Base-by-base conservation (phyloP, 2,888 invertebrate species). In the Philereme transversata region DNA sequence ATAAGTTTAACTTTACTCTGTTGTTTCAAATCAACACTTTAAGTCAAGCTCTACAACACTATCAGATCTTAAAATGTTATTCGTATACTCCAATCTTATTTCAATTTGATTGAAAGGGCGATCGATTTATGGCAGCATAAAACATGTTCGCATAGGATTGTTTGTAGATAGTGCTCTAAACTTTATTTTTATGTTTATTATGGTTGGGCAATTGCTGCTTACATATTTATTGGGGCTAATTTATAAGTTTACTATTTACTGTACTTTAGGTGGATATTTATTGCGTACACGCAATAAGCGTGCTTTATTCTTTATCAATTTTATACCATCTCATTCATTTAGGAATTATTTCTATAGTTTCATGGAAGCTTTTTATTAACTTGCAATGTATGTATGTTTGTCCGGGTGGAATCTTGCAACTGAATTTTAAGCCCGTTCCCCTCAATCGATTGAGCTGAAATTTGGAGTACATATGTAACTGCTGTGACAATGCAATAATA, bases 101-200 rank as follows among this genome's bases (percentile, higher is more conserved):
- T 51, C 48, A 57, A 44, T 63, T 65, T 65, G 67, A 68, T 65
- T 57, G 65, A 68, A 63, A 55, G 55, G 59, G 11, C 47, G 51
- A n/a, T n/a, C n/a, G 35, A 60, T 68, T 68, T 65, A 68, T 46
- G 56, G 52, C 11, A 5, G 46, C 62, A 48, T 59, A 61, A 64
- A 65, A 62, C 51, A 54, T 64, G 65, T 59, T 56, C 56, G 51
- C 55, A 22, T 57, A 58, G 8, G 45, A 62, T 63, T 65, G 67
- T 65, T 63, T 65, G 65, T 59, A 54, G 53, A 61, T 60, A 10
- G 46, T 43, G 59, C 56, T 52, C 11, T 64, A 58, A 60, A 51
- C n/a, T 57, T 61, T 55, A 66, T 57, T 43, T 58, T 60, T 57
- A 62, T 51, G 47, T 53, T 59, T 59, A 59, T 59, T 48, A 22